Percentiles rank a stretch among this genome's conserved stretches.
Conservation (phyloP, 2,113 vertebrate species). For the Pachypanchax playfairii region DNA sequence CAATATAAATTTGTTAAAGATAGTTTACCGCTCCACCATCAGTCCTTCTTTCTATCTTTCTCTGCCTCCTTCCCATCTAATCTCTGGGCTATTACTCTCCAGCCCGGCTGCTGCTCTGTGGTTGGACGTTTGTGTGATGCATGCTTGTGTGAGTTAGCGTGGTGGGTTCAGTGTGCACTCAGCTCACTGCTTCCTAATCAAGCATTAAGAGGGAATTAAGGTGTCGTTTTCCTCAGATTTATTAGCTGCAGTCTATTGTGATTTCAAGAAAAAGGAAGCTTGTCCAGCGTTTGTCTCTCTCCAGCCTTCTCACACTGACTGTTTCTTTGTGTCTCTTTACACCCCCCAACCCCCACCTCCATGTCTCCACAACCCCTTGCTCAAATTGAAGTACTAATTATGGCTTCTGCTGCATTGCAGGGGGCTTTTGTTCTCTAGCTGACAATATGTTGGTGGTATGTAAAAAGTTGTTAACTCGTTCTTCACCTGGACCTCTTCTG, state of each 20-base stretch:
- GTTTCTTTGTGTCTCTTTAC: slow-evolving; percentile 6
- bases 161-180: slow-evolving; percentile 1
- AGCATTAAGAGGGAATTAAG: slow-evolving; percentile 60
- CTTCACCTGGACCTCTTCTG: neutral
- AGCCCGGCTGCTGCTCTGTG: slow-evolving; percentile 29
- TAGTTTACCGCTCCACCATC: neutral
- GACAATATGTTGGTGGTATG: slow-evolving; percentile 27
- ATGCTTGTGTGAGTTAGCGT: slow-evolving; percentile 11
- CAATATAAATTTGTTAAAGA: slow-evolving; percentile 33
- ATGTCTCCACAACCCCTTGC: slow-evolving; percentile 39
- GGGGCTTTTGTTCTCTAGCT: slow-evolving; percentile 48
- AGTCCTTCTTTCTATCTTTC: neutral
- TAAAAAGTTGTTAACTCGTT: neutral
- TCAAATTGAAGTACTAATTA: slow-evolving; percentile 75
- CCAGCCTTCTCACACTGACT: slow-evolving; percentile 5
- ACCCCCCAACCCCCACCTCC: slow-evolving; percentile 13
- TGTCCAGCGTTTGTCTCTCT: neutral
- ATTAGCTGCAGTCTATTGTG: slow-evolving; percentile 67
- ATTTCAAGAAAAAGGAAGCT: slow-evolving; percentile 25
- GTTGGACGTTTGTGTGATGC: neutral
- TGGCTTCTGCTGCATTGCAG: slow-evolving; percentile 68
- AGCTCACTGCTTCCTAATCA: slow-evolving; percentile 50
- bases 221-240: slow-evolving; percentile 66
- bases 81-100: slow-evolving; percentile 27
- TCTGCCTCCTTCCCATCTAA: slow-evolving; percentile 20